Conservation (phyloP, 2,797 vertebrate genomes). For the Todus mexicanus region DNA sequence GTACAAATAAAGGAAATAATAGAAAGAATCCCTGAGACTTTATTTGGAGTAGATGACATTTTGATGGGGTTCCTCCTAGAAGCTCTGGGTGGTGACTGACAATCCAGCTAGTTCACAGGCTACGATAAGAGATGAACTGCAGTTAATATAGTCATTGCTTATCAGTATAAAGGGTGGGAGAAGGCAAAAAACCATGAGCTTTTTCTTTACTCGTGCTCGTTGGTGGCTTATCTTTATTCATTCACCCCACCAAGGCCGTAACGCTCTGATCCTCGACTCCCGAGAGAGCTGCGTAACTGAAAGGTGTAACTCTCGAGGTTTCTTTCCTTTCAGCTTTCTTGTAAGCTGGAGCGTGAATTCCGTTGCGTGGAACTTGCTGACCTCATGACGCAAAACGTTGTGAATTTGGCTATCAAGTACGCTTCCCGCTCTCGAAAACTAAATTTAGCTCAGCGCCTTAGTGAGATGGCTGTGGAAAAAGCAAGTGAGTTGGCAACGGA, state of each 20-base stretch:
- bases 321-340: conserved; percentile 83
- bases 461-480: conserved; percentile 86
- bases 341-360: conserved; percentile 92
- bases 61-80: neutral
- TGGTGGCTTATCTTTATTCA: neutral
- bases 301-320: neutral
- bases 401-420: conserved; percentile 90
- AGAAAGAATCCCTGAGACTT: neutral
- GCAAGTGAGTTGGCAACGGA: conserved; percentile 74
- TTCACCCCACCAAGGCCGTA: neutral
- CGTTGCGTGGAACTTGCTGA: conserved; percentile 92
- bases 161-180: neutral
- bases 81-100: neutral
- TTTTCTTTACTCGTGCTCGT: neutral
- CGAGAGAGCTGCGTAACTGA: no score
- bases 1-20: conserved; percentile 47
- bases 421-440: conserved; percentile 88
- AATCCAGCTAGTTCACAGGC: neutral
- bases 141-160: neutral
- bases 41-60: neutral
- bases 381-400: conserved; percentile 88
- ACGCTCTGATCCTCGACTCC: no score
- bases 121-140: neutral
- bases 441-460: conserved; percentile 87
- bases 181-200: neutral